A percentile compares a stretch with the other conserved stretches of the same genome.
Conservation (phyloP, 2,113 vertebrate species). For the Siniperca chuatsi region DNA sequence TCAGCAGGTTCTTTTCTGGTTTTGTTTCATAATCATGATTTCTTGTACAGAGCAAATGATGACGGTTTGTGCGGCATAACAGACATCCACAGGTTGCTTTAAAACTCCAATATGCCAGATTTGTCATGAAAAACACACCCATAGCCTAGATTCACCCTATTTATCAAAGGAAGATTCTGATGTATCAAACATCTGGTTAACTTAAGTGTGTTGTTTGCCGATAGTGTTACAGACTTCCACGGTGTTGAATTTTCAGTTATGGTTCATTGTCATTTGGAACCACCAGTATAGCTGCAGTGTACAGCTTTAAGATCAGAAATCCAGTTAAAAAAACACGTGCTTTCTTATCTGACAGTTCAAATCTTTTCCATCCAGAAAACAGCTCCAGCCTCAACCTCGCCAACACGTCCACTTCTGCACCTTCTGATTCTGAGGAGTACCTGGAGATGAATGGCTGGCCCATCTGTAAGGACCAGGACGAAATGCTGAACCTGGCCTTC, state of each 20-base stretch:
- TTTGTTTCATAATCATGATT: background rate
- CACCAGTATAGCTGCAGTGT: background rate
- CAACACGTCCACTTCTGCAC: conserved; percentile 6
- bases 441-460: conserved; percentile 89
- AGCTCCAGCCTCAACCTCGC: conserved; percentile 69
- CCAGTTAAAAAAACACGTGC: background rate
- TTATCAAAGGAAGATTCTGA: background rate
- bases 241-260: no score
- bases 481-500: conserved; percentile 98
- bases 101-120: background rate
- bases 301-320: background rate
- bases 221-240: no score
- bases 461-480: conserved; percentile 95
- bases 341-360: no score
- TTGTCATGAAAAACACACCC: background rate
- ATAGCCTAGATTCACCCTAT: background rate
- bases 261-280: background rate
- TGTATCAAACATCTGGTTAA: background rate
- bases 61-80: background rate
- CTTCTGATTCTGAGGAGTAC: conserved; percentile 71
- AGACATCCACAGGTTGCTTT: background rate
- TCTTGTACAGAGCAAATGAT: background rate
- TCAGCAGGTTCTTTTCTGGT: background rate
- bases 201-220: background rate
- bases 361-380: conserved; percentile 67